A percentile compares a stretch with the other conserved stretches of the same genome.
These are phyloP conservation scores for Argopecten irradians DNA, from an alignment of 1,140 invertebrate species.

Conservation along the genomic window DNA sequence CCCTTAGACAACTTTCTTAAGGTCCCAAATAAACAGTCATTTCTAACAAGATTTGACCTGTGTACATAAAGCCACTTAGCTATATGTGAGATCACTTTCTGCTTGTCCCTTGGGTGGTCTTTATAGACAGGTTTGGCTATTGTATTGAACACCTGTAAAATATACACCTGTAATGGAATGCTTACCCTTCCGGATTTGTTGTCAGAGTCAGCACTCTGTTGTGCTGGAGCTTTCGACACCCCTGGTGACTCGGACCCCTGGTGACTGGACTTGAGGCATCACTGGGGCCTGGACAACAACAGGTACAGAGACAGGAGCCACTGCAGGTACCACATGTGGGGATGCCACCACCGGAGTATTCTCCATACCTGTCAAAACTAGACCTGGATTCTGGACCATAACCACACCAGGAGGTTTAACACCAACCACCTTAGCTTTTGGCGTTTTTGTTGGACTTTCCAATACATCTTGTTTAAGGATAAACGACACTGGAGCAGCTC, in stretches of 20 bases:
- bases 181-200: neutral
- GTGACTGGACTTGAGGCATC: conserved; percentile 3
- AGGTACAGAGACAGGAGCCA: neutral
- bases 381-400: neutral
- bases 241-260: conserved; percentile 23
- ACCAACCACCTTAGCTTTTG: neutral
- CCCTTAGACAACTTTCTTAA: too few relatives aligned
- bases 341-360: neutral
- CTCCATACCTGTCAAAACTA: neutral
- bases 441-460: conserved; percentile 26
- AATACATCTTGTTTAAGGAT: conserved; percentile 14
- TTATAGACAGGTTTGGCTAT: too few relatives aligned
- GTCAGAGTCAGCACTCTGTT: neutral
- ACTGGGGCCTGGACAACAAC: conserved; percentile 24
- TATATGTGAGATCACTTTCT: too few relatives aligned
- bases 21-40: too few relatives aligned
- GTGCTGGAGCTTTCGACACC: neutral
- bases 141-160: conserved; percentile 43
- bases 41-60: too few relatives aligned
- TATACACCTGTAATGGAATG: conserved; percentile 26
- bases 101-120: too few relatives aligned
- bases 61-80: too few relatives aligned
- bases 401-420: neutral
- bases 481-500: neutral
- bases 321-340: conserved; percentile 20